These are phyloP conservation scores for Falco cherrug DNA, from an alignment of 2,797 vertebrate genomes.

Conservation along the genomic window DNA sequence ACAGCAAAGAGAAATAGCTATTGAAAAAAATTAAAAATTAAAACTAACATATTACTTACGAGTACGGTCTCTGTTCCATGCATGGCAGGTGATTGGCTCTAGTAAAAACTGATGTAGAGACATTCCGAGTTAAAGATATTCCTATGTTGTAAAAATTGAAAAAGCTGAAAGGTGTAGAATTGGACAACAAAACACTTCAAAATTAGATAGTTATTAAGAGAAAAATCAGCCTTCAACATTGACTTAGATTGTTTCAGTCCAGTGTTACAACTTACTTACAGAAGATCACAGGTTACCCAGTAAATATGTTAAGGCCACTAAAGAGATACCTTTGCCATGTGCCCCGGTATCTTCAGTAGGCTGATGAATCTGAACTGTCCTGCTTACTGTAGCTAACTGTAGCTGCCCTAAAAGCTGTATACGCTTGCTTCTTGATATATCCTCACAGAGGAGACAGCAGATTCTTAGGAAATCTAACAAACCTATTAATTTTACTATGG, in stretches of 20 bases:
- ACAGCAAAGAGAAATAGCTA: neutral
- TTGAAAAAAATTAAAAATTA: neutral
- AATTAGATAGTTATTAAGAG: neutral
- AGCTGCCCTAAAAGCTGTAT: neutral
- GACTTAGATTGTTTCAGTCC: neutral
- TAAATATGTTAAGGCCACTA: neutral
- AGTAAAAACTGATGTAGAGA: slow-evolving; percentile 98
- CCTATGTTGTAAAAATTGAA: slow-evolving; percentile 64
- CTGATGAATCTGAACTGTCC: neutral
- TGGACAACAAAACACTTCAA: neutral
- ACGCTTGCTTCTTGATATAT: neutral
- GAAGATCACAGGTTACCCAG: neutral
- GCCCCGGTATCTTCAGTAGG: neutral
- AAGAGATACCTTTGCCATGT: neutral
- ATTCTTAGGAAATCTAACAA: neutral
- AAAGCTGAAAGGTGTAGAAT: slow-evolving; percentile 59
- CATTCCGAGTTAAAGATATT: slow-evolving; percentile 85
- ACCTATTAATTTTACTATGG: neutral
- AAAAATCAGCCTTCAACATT: neutral
- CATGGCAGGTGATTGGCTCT: slow-evolving; percentile 99
- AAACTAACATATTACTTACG: slow-evolving; percentile 79
- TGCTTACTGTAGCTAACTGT: neutral
- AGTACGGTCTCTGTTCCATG: slow-evolving; percentile 97
- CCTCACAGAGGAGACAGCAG: neutral
- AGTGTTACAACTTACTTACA: neutral